Base-by-base conservation (phyloP, 2,888 invertebrate genomes). In the Drosophila kokeensis region DNA sequence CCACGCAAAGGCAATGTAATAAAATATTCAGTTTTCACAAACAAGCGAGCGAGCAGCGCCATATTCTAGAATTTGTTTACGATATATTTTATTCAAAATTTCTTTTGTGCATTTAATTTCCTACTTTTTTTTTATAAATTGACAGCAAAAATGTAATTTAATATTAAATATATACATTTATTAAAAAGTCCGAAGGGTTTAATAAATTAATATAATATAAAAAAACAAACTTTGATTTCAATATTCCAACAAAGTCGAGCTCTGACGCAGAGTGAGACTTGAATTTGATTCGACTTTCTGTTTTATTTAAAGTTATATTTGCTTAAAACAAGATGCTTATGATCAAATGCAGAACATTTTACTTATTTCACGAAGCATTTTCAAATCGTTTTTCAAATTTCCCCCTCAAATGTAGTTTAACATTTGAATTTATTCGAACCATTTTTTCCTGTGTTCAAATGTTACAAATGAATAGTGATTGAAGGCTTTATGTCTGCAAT, bases 11-110 rank as follows among this genome's bases (percentile, higher is more conserved):
- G 66, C 66, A 75, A 74, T 74, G 53, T 67, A 67, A 88, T 88
- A 80, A 86, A 90, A 88, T 83, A 90, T 88, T 90, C 90, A 87
- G 85, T 73, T 69, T 63, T 63, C 65, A 67, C 67, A 64, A 73
- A 76, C 63, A 77, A 67, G 50, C 30, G 45, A 67, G 50, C 30
- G 45, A 73, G 55, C 55, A 18, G 21, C 49, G 18, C 32, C 38
- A 60, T 34, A 27, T 50, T 50, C 11, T 24, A 27, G 30, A 49
- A 63, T 60, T 60, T 67, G 62, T 60, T 55, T 48, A 49, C 77
- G 54, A 70, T 62, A 70, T 62, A 77, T 77, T 77, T 63, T 58
- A 55, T 55, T 27, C 27, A 29, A n/a, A 24, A 54, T 36, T 61
- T 63, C 59, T 48, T 55, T 72, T 48, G 4, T 54, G 3, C 57